Evolutionary conservation across 2,888 invertebrate species (phyloP).

Genomic region (Drepana falcataria): DNA sequence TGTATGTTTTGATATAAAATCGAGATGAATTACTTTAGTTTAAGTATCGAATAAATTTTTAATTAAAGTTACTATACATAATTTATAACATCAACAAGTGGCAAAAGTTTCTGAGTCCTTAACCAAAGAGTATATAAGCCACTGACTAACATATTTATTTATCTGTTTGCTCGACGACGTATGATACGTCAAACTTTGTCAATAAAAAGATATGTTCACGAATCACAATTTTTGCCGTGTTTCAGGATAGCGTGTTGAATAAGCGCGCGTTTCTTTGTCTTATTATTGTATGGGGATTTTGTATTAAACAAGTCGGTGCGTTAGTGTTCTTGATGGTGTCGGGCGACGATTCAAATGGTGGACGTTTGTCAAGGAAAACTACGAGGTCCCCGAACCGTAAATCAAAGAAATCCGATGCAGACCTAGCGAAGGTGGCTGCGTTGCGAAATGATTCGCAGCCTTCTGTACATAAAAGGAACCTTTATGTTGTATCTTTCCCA

Average conservation of each 20-base stretch:
- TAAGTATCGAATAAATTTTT: too few species aligned
- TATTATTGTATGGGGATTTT: constrained; percentile 63
- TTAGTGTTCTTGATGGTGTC: constrained; percentile 77
- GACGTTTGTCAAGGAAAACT: constrained; percentile 82
- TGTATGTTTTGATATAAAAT: too few species aligned
- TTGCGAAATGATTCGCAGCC: constrained; percentile 80
- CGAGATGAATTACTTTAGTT: too few species aligned
- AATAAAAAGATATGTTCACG: constrained; percentile 33
- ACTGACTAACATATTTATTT: too few species aligned
- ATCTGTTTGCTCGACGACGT: not conserved
- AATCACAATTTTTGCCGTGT: constrained; percentile 43
- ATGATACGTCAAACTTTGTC: constrained; percentile 38
- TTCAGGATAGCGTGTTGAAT: constrained; percentile 52
- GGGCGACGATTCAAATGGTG: constrained; percentile 79
- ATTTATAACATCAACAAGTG: too few species aligned
- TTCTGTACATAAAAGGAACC: constrained; percentile 92
- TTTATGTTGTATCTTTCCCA: constrained; percentile 92
- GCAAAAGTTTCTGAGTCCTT: too few species aligned
- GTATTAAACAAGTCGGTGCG: constrained; percentile 57
- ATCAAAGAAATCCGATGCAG: constrained; percentile 81
- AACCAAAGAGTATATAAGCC: too few species aligned
- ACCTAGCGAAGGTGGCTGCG: constrained; percentile 80
- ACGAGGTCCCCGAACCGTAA: constrained; percentile 82
- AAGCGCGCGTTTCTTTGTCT: constrained; percentile 63
- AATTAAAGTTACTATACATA: too few species aligned